These are phyloP conservation scores for Drosophila cardini DNA, from an alignment of 1,140 invertebrate genomes.

Conservation along the genomic window DNA sequence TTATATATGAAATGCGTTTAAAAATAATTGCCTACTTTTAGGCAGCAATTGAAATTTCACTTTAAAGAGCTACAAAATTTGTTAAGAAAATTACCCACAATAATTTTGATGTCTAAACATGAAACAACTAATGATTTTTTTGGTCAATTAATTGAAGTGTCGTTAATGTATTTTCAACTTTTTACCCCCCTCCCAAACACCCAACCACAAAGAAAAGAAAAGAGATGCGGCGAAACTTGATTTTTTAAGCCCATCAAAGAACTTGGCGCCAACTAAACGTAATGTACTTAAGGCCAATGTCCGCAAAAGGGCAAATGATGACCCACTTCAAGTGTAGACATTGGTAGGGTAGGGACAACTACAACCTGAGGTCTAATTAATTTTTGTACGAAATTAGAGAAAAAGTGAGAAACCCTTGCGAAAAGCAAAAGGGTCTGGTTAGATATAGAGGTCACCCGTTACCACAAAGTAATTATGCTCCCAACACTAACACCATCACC, in stretches of 20 bases:
- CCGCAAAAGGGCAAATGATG: slow-evolving; percentile 25
- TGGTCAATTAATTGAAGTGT: background rate
- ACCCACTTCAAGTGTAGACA: slow-evolving; percentile 30
- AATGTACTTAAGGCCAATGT: slow-evolving; percentile 29
- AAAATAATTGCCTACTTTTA: slow-evolving; percentile 47
- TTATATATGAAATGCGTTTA: background rate
- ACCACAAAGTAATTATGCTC: slow-evolving; percentile 36
- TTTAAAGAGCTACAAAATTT: background rate
- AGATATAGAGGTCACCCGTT: slow-evolving; percentile 47
- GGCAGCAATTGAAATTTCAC: slow-evolving; percentile 1
- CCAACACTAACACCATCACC: slow-evolving; percentile 13
- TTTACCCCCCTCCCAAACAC: too few species aligned
- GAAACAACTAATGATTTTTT: slow-evolving; percentile 4
- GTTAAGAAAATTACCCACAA: background rate
- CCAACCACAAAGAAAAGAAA: too few species aligned
- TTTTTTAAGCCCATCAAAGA: slow-evolving; percentile 14
- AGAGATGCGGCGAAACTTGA: background rate
- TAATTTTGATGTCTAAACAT: background rate
- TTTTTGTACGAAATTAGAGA: slow-evolving; percentile 64
- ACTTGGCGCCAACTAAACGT: slow-evolving; percentile 18
- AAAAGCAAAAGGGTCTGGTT: slow-evolving; percentile 65
- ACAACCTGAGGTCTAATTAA: slow-evolving; percentile 61
- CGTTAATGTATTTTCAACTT: background rate
- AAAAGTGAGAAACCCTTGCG: slow-evolving; percentile 53
- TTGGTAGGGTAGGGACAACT: background rate